phyloP scores from a whole-genome alignment of 2,888 invertebrate genomes.

The Torymus texanus region DNA sequence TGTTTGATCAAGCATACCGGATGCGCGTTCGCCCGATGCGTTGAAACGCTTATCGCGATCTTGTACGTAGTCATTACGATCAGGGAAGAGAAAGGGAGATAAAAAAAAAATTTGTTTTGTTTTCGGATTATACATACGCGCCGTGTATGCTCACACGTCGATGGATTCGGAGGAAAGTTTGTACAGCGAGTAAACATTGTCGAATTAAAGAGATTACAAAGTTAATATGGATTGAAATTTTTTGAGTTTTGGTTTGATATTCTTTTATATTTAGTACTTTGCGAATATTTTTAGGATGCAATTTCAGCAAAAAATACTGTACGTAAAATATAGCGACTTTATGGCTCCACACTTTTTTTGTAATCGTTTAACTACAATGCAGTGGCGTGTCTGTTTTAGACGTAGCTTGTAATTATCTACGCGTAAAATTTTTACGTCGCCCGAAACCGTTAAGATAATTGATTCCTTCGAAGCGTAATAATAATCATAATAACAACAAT shows the following conservation, averaged over 20 bases:
- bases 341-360: background rate
- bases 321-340: no score
- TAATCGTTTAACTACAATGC: slow-evolving; percentile 1
- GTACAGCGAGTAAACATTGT: no score
- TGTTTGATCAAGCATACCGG: background rate
- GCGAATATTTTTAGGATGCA: no score
- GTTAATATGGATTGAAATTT: no score
- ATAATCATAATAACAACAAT: background rate
- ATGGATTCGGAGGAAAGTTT: no score
- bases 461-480: slow-evolving; percentile 33
- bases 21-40: background rate
- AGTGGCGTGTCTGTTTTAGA: background rate
- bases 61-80: background rate
- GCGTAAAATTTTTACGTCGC: slow-evolving; percentile 26
- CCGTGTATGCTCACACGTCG: no score
- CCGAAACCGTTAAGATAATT: slow-evolving; percentile 13
- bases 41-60: background rate
- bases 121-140: no score
- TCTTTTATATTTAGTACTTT: no score
- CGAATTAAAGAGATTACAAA: no score
- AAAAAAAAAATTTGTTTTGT: no score
- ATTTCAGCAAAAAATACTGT: no score
- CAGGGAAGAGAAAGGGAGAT: background rate
- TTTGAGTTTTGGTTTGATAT: no score
- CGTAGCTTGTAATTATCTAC: background rate